Conservation (phyloP, 2,797 vertebrate genomes). For the Fundulus diaphanus region DNA sequence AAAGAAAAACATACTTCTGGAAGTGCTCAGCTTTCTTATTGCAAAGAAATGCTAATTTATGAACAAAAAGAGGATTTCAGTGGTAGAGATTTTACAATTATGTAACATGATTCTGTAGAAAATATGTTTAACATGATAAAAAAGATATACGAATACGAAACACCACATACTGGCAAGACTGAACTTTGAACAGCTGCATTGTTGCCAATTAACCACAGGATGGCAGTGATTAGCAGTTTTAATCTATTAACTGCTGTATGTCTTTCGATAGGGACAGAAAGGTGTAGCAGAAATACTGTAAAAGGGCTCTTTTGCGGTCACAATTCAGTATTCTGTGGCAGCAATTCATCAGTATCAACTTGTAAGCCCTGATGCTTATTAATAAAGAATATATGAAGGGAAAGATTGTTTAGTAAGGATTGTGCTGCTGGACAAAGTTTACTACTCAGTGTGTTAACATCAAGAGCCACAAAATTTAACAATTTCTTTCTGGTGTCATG, state of each 20-base stretch:
- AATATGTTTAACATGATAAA: neutral
- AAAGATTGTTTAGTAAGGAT: neutral
- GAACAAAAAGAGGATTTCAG: neutral
- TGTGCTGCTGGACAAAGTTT: neutral
- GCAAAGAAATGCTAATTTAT: neutral
- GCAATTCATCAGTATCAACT: neutral
- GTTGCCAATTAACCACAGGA: constrained; percentile 12
- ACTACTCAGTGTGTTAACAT: neutral
- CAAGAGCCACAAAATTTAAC: neutral
- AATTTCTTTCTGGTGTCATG: neutral
- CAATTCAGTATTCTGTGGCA: neutral
- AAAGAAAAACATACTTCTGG: neutral
- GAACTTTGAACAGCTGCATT: constrained; percentile 2
- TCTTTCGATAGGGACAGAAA: neutral
- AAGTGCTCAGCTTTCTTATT: neutral
- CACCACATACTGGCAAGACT: neutral
- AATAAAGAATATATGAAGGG: neutral
- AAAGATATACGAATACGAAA: neutral
- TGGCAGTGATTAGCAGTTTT: constrained; percentile 10
- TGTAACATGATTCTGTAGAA: neutral
- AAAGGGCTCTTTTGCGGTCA: neutral
- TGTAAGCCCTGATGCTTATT: neutral
- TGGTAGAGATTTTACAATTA: neutral
- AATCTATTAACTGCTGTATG: neutral
- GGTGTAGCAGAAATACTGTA: neutral